phyloP scores from a whole-genome alignment of 2,888 invertebrate genomes.

The Galeopsomyia nigrocyanea region DNA sequence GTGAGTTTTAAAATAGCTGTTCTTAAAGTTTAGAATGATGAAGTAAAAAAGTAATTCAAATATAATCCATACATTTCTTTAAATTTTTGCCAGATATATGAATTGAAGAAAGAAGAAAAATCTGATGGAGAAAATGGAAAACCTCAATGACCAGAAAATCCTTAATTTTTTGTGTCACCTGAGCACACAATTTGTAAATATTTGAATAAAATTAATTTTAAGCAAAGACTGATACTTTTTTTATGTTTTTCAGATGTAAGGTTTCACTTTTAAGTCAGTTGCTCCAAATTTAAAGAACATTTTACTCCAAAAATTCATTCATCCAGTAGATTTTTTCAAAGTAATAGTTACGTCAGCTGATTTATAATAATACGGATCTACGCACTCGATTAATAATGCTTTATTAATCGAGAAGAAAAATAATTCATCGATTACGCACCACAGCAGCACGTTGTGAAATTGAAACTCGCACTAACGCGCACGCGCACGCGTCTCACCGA shows the following conservation, averaged over 20 bases:
- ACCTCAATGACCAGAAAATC: slow-evolving; percentile 12
- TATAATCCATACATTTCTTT: slow-evolving; percentile 1
- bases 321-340: too few species aligned
- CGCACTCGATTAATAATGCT: too few species aligned
- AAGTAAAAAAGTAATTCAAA: neutral
- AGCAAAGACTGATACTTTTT: neutral
- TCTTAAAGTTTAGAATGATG: neutral
- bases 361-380: too few species aligned
- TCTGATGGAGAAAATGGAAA: slow-evolving; percentile 23
- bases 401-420: too few species aligned
- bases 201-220: slow-evolving; percentile 10
- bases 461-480: too few species aligned
- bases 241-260: neutral
- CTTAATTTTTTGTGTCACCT: slow-evolving; percentile 22
- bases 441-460: too few species aligned
- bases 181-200: slow-evolving; percentile 38
- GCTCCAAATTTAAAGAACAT: too few species aligned
- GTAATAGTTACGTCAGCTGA: too few species aligned
- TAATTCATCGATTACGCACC: too few species aligned
- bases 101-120: slow-evolving; percentile 49
- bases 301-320: too few species aligned
- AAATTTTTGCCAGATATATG: slow-evolving; percentile 61
- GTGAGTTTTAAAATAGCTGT: slow-evolving; percentile 61
- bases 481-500: neutral
- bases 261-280: too few species aligned